phyloP scores from a whole-genome alignment of 2,113 vertebrate species.

The Salvelinus sp. region DNA sequence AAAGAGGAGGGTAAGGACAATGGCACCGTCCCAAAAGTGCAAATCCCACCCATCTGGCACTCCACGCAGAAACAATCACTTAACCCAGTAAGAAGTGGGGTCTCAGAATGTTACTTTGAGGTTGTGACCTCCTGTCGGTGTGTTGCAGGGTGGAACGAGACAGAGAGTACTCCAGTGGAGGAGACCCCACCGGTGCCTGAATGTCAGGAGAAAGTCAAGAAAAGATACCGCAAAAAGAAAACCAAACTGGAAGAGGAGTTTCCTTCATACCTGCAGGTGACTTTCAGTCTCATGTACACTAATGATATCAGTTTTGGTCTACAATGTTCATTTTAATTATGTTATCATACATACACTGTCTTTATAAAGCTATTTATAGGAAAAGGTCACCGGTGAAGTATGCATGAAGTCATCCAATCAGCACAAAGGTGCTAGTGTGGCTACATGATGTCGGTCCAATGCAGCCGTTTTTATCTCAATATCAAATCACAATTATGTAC shows the following conservation, averaged over 20 bases:
- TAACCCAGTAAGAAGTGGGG: background rate
- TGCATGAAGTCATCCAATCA: too few species aligned
- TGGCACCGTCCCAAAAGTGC: background rate
- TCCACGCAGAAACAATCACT: background rate
- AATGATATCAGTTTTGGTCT: background rate
- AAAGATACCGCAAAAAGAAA: slow-evolving; percentile 96
- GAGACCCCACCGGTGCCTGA: slow-evolving; percentile 71
- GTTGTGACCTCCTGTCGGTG: background rate
- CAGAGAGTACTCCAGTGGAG: slow-evolving; percentile 75
- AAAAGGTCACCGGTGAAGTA: too few species aligned
- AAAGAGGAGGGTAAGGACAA: slow-evolving; percentile 82
- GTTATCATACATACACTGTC: background rate
- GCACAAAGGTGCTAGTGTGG: too few species aligned
- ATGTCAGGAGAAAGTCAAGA: slow-evolving; percentile 90
- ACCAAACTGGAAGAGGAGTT: slow-evolving; percentile 95
- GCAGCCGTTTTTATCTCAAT: too few species aligned
- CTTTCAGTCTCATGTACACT: background rate
- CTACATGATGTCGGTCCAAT: too few species aligned
- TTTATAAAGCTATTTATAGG: too few species aligned
- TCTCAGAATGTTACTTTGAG: background rate
- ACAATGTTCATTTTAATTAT: background rate
- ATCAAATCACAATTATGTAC: too few species aligned
- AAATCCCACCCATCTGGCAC: too few species aligned
- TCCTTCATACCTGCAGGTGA: slow-evolving; percentile 93
- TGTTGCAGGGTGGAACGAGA: slow-evolving; percentile 72